phyloP scores from a whole-genome alignment of 2,797 vertebrate species.

The Mormyrops attenuatus region DNA sequence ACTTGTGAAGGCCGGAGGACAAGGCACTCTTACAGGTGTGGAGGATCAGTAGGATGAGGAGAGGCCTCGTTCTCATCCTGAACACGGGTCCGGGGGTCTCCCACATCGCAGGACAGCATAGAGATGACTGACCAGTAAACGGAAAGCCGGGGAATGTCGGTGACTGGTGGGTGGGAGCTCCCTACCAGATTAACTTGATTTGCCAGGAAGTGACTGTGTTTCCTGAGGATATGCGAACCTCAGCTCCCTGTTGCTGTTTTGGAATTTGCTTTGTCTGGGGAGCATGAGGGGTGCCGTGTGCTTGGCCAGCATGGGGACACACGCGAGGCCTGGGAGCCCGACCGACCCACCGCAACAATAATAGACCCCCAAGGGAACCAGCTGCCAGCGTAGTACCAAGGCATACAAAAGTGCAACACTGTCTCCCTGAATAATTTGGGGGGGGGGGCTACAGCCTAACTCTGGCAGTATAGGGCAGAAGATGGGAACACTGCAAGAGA shows the following conservation, averaged over 20 bases:
- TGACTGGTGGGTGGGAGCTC: constrained; percentile 17
- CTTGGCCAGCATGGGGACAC: not conserved
- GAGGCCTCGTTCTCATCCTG: constrained; percentile 46
- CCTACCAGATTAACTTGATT: constrained; percentile 53
- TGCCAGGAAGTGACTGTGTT: constrained; percentile 68
- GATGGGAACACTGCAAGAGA: not conserved
- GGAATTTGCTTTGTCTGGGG: constrained; percentile 53
- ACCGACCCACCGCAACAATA: not conserved
- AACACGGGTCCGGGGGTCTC: constrained; percentile 28
- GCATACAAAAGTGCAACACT: not conserved
- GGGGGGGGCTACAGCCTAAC: not conserved
- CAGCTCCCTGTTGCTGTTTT: constrained; percentile 44
- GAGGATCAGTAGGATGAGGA: constrained; percentile 40
- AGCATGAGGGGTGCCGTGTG: not conserved
- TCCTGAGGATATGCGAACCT: constrained; percentile 66
- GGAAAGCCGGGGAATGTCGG: not conserved
- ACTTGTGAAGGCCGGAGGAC: not conserved
- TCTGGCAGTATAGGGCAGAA: not conserved
- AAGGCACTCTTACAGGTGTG: constrained; percentile 54
- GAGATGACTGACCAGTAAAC: constrained; percentile 21
- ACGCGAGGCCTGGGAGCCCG: not conserved
- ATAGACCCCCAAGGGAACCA: not conserved
- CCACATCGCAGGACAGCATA: constrained; percentile 23
- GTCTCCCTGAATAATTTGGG: not conserved
- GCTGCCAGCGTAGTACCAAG: not conserved